Conservation (phyloP, 2,797 vertebrate species). For the Sebastes variabilis region DNA sequence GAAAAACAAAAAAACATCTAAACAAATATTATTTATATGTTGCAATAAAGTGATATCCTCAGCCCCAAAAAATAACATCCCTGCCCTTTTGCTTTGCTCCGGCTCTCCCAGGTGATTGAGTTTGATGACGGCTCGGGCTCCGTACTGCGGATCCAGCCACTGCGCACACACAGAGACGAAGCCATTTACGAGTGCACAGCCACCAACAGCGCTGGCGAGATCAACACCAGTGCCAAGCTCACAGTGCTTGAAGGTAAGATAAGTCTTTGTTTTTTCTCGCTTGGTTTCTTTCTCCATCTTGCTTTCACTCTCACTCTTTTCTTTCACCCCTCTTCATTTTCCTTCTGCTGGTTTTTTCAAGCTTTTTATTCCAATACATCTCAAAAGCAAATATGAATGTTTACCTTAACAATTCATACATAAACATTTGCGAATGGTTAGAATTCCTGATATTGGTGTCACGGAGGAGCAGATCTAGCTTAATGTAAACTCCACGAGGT, state of each 20-base stretch:
- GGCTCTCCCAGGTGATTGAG: conserved; percentile 89
- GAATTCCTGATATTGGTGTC: conserved; percentile 51
- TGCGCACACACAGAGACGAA: conserved; percentile 94
- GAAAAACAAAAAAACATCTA: not conserved
- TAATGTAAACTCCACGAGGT: conserved; percentile 41
- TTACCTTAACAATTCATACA: conserved; percentile 59
- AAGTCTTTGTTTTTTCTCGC: conserved; percentile 5
- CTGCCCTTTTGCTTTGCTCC: conserved; percentile 20
- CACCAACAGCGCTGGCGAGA: conserved; percentile 91
- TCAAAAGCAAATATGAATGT: conserved; percentile 45
- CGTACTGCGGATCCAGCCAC: conserved; percentile 94
- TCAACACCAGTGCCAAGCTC: conserved; percentile 97
- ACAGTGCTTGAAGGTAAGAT: conserved; percentile 94
- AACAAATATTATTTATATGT: not conserved
- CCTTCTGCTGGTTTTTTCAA: not conserved
- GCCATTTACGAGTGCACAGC: conserved; percentile 98
- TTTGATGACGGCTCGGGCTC: conserved; percentile 96
- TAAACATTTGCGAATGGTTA: conserved; percentile 54
- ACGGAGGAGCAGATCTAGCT: conserved; percentile 23
- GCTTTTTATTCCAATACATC: conserved; percentile 42
- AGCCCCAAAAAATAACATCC: conserved; percentile 13
- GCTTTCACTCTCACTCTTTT: not conserved
- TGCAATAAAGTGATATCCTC: not conserved
- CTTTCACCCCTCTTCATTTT: not conserved
- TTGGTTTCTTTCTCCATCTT: conserved; percentile 20